A percentile compares a stretch with the other conserved stretches of the same genome.
Conservation (phyloP, 2,797 vertebrate species). For the Protonibea diacanthus region DNA sequence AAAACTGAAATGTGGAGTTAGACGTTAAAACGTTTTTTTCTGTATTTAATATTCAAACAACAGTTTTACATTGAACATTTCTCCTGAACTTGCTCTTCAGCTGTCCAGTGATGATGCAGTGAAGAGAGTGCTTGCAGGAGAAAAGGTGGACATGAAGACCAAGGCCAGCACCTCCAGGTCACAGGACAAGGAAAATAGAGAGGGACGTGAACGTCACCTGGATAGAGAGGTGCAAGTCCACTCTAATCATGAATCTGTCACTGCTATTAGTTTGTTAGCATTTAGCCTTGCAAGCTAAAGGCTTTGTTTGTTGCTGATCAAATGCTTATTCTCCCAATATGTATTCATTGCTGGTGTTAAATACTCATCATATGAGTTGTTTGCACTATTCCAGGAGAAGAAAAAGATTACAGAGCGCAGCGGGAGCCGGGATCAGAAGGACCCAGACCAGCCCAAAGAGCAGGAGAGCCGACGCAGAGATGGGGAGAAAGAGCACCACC, state of each 20-base stretch:
- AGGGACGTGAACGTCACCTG: slow-evolving; percentile 72
- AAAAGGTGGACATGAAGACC: slow-evolving; percentile 87
- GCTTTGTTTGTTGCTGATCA: not conserved
- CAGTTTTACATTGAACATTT: not conserved
- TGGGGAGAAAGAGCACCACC: slow-evolving; percentile 84
- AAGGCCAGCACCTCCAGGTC: slow-evolving; percentile 85
- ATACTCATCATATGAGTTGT: not conserved
- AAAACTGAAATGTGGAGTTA: slow-evolving; percentile 14
- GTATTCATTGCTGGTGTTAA: not conserved
- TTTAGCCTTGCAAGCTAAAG: not conserved
- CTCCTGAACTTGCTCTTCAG: slow-evolving; percentile 73
- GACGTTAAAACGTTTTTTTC: too few relatives aligned
- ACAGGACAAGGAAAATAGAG: slow-evolving; percentile 88
- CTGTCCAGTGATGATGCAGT: slow-evolving; percentile 95
- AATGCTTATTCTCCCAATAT: not conserved
- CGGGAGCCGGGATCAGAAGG: slow-evolving; percentile 85
- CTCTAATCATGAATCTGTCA: not conserved
- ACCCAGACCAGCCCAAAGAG: slow-evolving; percentile 82
- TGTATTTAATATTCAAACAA: not conserved
- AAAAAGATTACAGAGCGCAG: slow-evolving; percentile 88
- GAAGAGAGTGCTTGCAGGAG: slow-evolving; percentile 90
- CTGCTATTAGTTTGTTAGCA: not conserved
- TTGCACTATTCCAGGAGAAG: slow-evolving; percentile 80
- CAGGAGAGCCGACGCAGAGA: slow-evolving; percentile 82
- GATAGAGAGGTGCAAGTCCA: slow-evolving; percentile 85